phyloP scores from a whole-genome alignment of 1,140 invertebrate genomes.

The Tetramorium simillimum region DNA sequence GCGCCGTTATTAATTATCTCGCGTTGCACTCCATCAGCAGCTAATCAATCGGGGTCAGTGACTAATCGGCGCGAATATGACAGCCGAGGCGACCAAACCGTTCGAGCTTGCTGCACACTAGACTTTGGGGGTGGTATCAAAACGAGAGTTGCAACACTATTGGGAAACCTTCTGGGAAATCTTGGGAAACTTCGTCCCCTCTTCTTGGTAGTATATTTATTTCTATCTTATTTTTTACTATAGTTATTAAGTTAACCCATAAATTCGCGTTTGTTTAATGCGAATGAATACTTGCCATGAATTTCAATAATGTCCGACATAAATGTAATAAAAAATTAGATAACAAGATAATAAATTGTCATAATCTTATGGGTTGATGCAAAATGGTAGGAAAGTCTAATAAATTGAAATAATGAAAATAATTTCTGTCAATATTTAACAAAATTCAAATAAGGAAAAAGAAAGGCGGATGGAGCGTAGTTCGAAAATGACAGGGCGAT shows the following conservation, averaged over 20 bases:
- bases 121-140: neutral
- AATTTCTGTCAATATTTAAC: neutral
- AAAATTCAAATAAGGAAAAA: neutral
- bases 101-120: neutral
- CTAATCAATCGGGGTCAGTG: constrained; percentile 72
- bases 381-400: neutral
- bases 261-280: neutral
- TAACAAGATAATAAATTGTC: neutral
- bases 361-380: neutral
- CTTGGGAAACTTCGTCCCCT: neutral
- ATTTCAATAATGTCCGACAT: neutral
- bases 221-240: neutral
- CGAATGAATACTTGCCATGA: neutral
- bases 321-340: neutral
- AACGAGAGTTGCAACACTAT: neutral
- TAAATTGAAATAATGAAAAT: neutral
- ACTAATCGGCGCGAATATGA: constrained; percentile 68
- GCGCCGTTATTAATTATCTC: constrained; percentile 72
- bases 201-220: neutral
- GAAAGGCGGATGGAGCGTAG: neutral
- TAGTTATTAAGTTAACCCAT: neutral
- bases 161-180: neutral
- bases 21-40: constrained; percentile 65
- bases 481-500: neutral
- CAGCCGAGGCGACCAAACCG: neutral